Evolutionary conservation across 2,888 invertebrate genomes (phyloP), one percentile per base, ranked within the genome.

Genomic region (Pammene aurita): DNA sequence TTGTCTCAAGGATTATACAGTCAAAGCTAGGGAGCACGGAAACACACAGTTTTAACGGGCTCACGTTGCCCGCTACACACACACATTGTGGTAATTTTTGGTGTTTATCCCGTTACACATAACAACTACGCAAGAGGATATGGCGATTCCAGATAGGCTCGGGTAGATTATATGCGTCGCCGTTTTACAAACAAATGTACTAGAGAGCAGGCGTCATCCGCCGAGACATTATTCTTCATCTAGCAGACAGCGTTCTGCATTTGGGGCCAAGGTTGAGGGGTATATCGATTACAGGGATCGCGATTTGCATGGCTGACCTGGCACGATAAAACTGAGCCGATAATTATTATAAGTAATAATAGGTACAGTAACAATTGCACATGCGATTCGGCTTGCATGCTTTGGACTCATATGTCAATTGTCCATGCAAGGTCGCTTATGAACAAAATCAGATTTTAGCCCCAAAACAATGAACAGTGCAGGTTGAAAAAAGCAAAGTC

Each of bases 191-290:
- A 82, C 79, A 81, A 81, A 80, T 77, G 78, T 78, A 78, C 75
- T 72, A 72, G 74, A 74, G 73, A 74, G 72, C 71, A 76, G 75
- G 77, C 78, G 78, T 80, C 79, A 78, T 77, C 73, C 76, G 78
- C 72, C 72, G 72, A 77, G 80, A 82, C 84, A 87, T 88, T 80
- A 87, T 82, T 87, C 87, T 87, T 87, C 87, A 88, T 88, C 83
- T 81, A 67, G 76, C 67, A 78, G 83, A 82, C 84, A 82, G 82
- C 76, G 73, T 70, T 73, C 54, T 83, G 86, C 85, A 86, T 89
- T 89, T 84, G 85, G 85, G 88, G 89, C 85, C 90, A 89, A 88
- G 89, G 90, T 77, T 76, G 75, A 76, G 78, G 78, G 81, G 78
- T 81, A 81, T 87, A 88, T 89, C 83, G 85, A 86, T 90, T 89